These are phyloP conservation scores for Drosophila nannoptera DNA, from an alignment of 1,140 invertebrate genomes.

Conservation along the genomic window DNA sequence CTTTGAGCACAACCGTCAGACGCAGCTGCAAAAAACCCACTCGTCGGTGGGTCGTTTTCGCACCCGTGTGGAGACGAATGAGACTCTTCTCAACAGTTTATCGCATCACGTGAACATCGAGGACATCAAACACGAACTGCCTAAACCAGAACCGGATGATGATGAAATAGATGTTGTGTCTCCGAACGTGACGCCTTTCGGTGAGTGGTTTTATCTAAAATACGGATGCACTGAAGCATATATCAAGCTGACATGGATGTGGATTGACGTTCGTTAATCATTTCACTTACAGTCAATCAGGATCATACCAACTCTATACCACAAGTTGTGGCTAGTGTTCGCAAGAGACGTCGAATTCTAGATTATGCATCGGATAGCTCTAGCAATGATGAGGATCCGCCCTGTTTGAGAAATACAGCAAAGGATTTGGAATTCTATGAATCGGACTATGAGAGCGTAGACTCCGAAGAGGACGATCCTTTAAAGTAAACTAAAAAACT, in stretches of 20 bases:
- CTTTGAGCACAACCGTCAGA: slow-evolving; percentile 75
- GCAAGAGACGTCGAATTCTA: slow-evolving; percentile 81
- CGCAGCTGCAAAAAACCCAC: slow-evolving; percentile 74
- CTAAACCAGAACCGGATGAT: slow-evolving; percentile 51
- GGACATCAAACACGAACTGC: slow-evolving; percentile 44
- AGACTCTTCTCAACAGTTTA: slow-evolving; percentile 63
- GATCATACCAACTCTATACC: slow-evolving; percentile 81
- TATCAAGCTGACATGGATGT: no score
- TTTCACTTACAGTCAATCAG: slow-evolving; percentile 48
- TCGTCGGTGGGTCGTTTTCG: slow-evolving; percentile 61
- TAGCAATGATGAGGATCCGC: slow-evolving; percentile 85
- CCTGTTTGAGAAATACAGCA: slow-evolving; percentile 84
- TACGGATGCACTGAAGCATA: no score
- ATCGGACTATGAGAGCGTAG: slow-evolving; percentile 87
- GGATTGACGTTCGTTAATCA: background rate
- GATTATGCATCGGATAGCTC: slow-evolving; percentile 86
- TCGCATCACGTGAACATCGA: slow-evolving; percentile 72
- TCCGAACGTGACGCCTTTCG: slow-evolving; percentile 81
- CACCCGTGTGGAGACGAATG: slow-evolving; percentile 69
- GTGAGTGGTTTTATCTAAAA: slow-evolving; percentile 74
- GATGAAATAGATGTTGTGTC: slow-evolving; percentile 78
- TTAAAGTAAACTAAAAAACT: slow-evolving; percentile 82
- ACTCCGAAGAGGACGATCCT: slow-evolving; percentile 88
- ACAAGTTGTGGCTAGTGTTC: slow-evolving; percentile 81
- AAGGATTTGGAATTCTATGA: slow-evolving; percentile 84